Evolutionary conservation across 2,888 invertebrate species (phyloP).

Genomic region (Bimastos eiseni): DNA sequence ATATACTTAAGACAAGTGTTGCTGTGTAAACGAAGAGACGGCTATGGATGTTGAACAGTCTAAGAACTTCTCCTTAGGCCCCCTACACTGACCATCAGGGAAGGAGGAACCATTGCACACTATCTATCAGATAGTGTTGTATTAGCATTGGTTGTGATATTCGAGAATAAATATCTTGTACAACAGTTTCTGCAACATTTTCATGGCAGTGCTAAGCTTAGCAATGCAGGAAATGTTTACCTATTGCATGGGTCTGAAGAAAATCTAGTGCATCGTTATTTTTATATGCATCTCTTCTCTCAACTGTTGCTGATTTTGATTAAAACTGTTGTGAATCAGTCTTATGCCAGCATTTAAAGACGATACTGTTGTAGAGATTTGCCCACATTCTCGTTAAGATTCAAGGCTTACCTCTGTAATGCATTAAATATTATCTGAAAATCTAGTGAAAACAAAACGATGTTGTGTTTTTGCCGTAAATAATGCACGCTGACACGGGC

Average conservation of each 20-base stretch:
- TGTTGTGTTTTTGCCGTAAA: background rate
- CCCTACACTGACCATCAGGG: background rate
- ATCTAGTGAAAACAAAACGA: background rate
- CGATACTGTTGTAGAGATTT: no score
- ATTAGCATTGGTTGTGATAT: background rate
- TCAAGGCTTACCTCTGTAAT: background rate
- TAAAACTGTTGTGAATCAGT: background rate
- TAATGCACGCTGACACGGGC: background rate
- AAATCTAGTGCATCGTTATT: background rate
- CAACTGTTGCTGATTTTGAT: background rate
- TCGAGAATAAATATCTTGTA: background rate
- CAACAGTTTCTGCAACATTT: background rate
- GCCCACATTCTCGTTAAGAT: no score
- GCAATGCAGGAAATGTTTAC: background rate
- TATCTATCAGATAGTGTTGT: background rate
- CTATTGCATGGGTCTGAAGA: background rate
- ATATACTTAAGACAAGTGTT: background rate
- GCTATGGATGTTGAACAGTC: background rate
- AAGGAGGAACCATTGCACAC: no score
- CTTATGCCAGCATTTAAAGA: background rate
- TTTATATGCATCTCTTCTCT: background rate
- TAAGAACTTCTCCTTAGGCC: background rate
- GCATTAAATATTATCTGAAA: background rate
- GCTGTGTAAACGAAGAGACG: background rate
- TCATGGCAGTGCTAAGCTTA: no score